These are phyloP conservation scores for Oreochromis niloticus DNA, from an alignment of 2,113 vertebrate species.

Conservation along the genomic window DNA sequence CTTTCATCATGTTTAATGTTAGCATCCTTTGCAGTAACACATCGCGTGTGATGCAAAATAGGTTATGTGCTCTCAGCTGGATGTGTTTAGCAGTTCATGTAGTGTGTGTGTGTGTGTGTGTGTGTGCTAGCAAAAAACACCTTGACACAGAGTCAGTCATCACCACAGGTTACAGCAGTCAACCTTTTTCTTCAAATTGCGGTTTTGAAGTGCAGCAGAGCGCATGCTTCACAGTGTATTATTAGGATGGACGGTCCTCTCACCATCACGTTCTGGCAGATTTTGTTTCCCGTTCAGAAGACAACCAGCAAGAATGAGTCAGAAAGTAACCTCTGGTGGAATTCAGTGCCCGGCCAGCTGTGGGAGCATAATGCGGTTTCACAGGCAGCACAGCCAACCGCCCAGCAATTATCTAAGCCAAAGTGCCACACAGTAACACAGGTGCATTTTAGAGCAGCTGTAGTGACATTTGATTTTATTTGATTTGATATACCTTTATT, in stretches of 20 bases:
- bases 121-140: neutral
- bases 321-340: neutral
- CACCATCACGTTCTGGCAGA: neutral
- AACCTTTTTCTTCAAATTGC: neutral
- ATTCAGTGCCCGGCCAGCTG: slow-evolving; percentile 6
- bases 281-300: neutral
- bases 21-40: neutral
- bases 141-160: neutral
- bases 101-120: neutral
- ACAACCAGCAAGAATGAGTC: slow-evolving; percentile 4
- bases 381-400: neutral
- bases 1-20: neutral
- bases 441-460: neutral
- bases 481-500: too few relatives aligned
- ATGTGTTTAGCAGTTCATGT: neutral
- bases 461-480: neutral
- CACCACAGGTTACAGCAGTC: neutral
- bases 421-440: neutral
- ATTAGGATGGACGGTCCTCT: neutral
- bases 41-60: neutral
- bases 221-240: neutral
- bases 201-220: neutral
- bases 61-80: neutral
- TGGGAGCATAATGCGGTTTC: neutral
- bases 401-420: neutral